A percentile compares a stretch with the other conserved stretches of the same genome.
Conservation (phyloP, 2,888 invertebrate genomes). For the Malthinus flaveolus region DNA sequence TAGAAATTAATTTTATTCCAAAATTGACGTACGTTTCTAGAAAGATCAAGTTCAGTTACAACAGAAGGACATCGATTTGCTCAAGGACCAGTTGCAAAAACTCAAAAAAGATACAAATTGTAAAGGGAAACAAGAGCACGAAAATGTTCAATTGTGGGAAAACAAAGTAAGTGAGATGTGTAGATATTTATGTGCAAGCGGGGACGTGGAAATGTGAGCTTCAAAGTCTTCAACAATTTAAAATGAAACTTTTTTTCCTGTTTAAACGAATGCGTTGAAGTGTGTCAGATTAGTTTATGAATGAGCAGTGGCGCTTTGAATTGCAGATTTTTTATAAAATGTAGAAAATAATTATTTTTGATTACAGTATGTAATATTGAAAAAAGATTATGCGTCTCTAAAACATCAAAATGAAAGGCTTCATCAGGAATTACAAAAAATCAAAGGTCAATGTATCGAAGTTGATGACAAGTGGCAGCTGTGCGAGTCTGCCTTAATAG, state of each 20-base stretch:
- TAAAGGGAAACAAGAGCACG: constrained; percentile 50
- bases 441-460: constrained; percentile 48
- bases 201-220: no score
- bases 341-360: not conserved
- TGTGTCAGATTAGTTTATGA: no score
- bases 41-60: constrained; percentile 61
- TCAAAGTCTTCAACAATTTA: no score
- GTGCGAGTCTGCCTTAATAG: constrained; percentile 51
- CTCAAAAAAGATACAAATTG: constrained; percentile 54
- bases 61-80: constrained; percentile 59
- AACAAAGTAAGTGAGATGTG: constrained; percentile 44
- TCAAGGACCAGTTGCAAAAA: constrained; percentile 55
- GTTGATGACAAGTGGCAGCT: constrained; percentile 57
- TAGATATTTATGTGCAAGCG: no score
- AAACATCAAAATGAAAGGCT: constrained; percentile 57
- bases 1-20: constrained; percentile 2
- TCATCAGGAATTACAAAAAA: constrained; percentile 54
- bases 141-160: constrained; percentile 51
- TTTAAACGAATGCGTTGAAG: no score
- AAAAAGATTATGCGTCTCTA: constrained; percentile 58
- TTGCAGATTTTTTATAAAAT: no score
- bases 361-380: constrained; percentile 58
- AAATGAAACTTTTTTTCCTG: no score
- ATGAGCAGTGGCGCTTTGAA: no score
- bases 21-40: constrained; percentile 45